Base-by-base conservation (phyloP, 2,888 invertebrate genomes). In the Caenorhabditis sp. region DNA sequence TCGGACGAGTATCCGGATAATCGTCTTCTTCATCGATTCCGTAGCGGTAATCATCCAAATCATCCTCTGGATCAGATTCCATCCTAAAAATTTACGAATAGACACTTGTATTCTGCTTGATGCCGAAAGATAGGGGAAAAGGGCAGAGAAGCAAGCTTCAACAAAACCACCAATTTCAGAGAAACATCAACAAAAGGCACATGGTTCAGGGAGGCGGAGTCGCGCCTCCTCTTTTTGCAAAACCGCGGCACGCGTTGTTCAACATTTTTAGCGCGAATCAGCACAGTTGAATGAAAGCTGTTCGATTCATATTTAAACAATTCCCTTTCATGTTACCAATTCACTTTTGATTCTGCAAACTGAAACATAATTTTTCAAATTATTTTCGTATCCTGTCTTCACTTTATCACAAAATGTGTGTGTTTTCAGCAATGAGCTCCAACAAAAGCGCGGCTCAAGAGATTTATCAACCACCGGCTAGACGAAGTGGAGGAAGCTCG, bases 21-120 rank as follows among this genome's bases (percentile, higher is more conserved):
- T 83, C 87, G 28, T 84, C 80, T 22, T 88, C 88, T 6, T 82
- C 81, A 7, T 87, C 86, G 49, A 83, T 84, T 54, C 83, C 87
- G 24, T 91, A 70, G n/a, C 87, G 89, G 59, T 89, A 90, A 56
- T 87, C 86, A 35, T 88, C 90, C 22, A 89, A 88, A 16, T 85
- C 86, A 24, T 85, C 87, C 8, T 86, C 87, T 26, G 69, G 75
- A 56, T 81, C 82, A 19, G 84, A 80, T 16, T 80, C 73, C 73
- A 73, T 64, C 22, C 54, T 63, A 24, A 38, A 41, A 70, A 14
- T 31, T 31, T n/a, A n/a, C n/a, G n/a, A n/a, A n/a, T n/a, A n/a
- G n/a, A n/a, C n/a, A n/a, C 31, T 35, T 38, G 6, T 24, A 10
- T 19, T 22, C 0, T 14, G 12, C 12, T 19, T 41, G 12, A 38